Percentiles rank a stretch among this genome's conserved stretches.
Evolutionary conservation across 2,113 vertebrate species (phyloP).

Genomic region (Xiphophorus maculatus): DNA sequence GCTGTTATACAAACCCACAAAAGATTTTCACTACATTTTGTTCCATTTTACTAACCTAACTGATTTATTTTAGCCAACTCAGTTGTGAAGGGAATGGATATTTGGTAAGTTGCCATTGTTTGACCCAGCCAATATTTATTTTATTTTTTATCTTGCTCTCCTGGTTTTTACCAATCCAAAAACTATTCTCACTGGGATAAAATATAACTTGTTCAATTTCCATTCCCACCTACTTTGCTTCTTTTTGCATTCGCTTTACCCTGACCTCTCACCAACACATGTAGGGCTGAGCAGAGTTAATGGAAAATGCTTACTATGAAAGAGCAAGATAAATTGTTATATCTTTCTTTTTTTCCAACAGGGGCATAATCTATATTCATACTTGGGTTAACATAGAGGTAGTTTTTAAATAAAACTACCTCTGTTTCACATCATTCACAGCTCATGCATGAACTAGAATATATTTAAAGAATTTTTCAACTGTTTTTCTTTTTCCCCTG

Average conservation of each 20-base stretch:
- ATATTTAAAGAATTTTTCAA: no score
- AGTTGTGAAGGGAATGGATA: neutral
- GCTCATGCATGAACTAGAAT: no score
- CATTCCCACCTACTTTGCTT: constrained; percentile 12
- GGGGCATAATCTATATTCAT: no score
- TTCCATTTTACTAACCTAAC: neutral
- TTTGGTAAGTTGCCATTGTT: neutral
- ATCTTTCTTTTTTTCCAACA: no score
- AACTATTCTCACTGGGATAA: constrained; percentile 6
- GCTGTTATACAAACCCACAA: neutral
- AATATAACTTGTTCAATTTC: neutral
- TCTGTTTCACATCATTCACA: no score
- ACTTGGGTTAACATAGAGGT: no score
- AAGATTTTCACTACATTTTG: neutral
- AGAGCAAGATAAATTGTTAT: neutral
- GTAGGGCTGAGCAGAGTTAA: constrained; percentile 17
- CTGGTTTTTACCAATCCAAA: neutral
- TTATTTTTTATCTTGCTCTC: neutral
- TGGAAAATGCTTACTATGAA: constrained; percentile 33
- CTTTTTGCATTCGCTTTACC: constrained; percentile 9
- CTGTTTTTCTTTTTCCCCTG: no score
- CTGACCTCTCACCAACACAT: constrained; percentile 6
- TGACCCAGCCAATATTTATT: constrained; percentile 6
- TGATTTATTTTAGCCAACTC: neutral
- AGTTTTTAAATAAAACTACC: no score